phyloP scores from a whole-genome alignment of 64 coral and sea anemone species.

The Montipora efflorescens region DNA sequence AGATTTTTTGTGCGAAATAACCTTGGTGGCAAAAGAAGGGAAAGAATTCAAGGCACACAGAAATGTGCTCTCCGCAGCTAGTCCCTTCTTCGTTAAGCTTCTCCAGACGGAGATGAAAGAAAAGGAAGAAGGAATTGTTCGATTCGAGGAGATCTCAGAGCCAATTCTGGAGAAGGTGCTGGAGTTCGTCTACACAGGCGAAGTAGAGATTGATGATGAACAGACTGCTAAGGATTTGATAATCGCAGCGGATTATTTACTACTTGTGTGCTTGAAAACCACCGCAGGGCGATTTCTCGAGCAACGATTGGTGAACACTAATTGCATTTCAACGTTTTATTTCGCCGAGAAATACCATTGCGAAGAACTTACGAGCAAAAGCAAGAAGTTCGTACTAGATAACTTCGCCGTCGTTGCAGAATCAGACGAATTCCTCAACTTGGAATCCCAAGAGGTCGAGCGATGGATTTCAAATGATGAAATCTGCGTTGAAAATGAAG shows the following conservation, averaged over 20 bases:
- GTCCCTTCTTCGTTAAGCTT: constrained; percentile 3
- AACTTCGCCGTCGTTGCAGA: background rate
- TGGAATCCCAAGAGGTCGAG: background rate
- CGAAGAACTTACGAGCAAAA: background rate
- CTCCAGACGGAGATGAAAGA: constrained; percentile 34
- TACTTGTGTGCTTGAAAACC: background rate
- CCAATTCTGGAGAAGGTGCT: background rate
- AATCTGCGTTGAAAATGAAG: background rate
- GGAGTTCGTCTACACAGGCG: constrained; percentile 21
- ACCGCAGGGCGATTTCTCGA: background rate
- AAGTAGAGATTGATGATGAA: background rate
- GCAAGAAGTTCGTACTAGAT: background rate
- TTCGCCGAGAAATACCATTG: constrained; percentile 22
- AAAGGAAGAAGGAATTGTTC: background rate
- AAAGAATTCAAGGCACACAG: background rate
- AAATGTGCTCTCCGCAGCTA: constrained; percentile 1
- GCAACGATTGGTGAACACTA: background rate
- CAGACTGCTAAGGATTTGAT: background rate
- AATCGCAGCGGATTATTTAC: constrained; percentile 18
- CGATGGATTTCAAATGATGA: constrained; percentile 13
- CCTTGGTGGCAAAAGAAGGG: constrained; percentile 19
- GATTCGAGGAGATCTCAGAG: background rate
- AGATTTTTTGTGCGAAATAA: constrained; percentile 12
- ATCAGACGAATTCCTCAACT: background rate
- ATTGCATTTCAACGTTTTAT: background rate